Conservation (phyloP, 2,888 invertebrate species). For the Mystacides longicornis region DNA sequence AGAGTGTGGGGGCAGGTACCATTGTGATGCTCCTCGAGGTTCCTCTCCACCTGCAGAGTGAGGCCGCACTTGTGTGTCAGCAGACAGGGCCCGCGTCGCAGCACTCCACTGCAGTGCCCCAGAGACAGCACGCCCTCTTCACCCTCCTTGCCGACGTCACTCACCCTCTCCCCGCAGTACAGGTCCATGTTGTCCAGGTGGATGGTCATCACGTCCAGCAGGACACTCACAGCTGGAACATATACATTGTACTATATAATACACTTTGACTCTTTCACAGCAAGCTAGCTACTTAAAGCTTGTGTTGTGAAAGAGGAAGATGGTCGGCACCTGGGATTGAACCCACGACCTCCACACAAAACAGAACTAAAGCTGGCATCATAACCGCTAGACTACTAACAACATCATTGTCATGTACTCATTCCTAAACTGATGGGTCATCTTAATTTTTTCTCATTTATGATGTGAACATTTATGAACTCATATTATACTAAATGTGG, state of each 20-base stretch:
- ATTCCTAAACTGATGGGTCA: no score
- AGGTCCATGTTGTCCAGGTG: conserved; percentile 70
- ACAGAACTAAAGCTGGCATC: no score
- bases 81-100: conserved; percentile 57
- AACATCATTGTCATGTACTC: no score
- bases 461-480: no score
- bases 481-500: neutral
- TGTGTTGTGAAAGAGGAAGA: no score
- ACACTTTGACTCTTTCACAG: neutral
- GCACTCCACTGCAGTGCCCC: conserved; percentile 41
- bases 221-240: conserved; percentile 41
- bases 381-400: no score
- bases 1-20: no score
- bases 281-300: no score
- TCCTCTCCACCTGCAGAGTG: conserved; percentile 73
- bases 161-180: conserved; percentile 50
- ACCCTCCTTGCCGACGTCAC: conserved; percentile 27
- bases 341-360: no score
- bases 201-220: conserved; percentile 69
- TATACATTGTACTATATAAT: neutral
- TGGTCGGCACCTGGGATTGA: no score
- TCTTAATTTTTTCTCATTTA: no score
- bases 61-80: conserved; percentile 78
- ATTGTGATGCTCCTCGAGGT: conserved; percentile 58
- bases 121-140: conserved; percentile 32